Conservation (phyloP, 2,797 vertebrate species). For the Pangasius krempfi region DNA sequence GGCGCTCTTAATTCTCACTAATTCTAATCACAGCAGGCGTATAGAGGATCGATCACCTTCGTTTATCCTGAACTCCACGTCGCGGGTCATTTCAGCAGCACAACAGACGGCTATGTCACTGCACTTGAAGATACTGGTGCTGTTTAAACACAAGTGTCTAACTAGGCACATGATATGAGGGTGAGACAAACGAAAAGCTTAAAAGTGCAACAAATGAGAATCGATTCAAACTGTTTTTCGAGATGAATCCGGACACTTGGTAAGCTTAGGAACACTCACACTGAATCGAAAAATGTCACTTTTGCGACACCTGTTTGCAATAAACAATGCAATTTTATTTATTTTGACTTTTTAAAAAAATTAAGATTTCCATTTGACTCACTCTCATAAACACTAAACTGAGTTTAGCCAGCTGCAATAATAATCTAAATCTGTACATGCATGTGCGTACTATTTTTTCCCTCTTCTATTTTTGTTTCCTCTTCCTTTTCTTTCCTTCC, state of each 20-base stretch:
- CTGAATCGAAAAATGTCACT: neutral
- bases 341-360: neutral
- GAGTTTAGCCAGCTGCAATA: neutral
- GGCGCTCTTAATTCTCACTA: neutral
- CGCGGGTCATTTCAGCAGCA: neutral
- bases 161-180: neutral
- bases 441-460: neutral
- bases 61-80: neutral
- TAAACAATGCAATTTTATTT: neutral
- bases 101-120: neutral
- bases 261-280: neutral
- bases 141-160: neutral
- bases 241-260: neutral
- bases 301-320: neutral
- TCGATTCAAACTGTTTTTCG: too few species aligned
- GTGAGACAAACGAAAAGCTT: neutral
- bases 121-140: neutral
- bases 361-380: neutral
- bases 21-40: neutral
- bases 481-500: conserved; percentile 13
- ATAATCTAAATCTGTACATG: conserved; percentile 9
- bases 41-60: neutral
- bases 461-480: conserved; percentile 11
- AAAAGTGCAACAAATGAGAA: neutral
- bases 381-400: neutral